These are phyloP conservation scores for Charadrius vociferus DNA, from an alignment of 2,113 vertebrate species.

Conservation along the genomic window DNA sequence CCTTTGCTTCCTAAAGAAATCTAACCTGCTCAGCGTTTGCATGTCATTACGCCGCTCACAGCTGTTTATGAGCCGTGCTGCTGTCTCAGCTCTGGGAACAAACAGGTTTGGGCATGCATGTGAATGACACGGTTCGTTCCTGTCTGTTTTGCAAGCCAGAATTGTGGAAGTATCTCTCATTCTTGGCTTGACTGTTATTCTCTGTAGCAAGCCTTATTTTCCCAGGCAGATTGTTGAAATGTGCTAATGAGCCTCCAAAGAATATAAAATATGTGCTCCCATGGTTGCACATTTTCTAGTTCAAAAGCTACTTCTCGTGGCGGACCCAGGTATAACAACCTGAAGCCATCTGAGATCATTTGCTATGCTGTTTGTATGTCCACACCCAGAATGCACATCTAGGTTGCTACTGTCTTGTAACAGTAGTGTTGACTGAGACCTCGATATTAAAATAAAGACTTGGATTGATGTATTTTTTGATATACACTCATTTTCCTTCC, in stretches of 20 bases:
- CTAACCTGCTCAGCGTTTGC: constrained; percentile 2
- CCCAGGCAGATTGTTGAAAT: constrained; percentile 22
- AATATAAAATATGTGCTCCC: background rate
- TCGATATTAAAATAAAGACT: background rate
- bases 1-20: background rate
- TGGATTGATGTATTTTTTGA: background rate
- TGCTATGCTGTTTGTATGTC: background rate
- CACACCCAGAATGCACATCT: background rate
- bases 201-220: constrained; percentile 10
- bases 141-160: background rate
- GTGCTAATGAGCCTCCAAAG: constrained; percentile 34
- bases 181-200: background rate
- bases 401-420: background rate
- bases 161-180: background rate
- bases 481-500: background rate
- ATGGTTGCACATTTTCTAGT: background rate
- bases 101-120: constrained; percentile 24
- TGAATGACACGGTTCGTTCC: background rate
- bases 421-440: background rate
- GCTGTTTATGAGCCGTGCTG: constrained; percentile 7
- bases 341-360: background rate
- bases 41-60: background rate
- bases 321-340: background rate
- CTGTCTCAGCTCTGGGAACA: constrained; percentile 53
- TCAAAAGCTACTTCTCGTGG: constrained; percentile 40